A percentile compares a stretch with the other conserved stretches of the same genome.
These are phyloP conservation scores for Ispidina lecontei DNA, from an alignment of 2,797 vertebrate genomes.

Conservation along the genomic window DNA sequence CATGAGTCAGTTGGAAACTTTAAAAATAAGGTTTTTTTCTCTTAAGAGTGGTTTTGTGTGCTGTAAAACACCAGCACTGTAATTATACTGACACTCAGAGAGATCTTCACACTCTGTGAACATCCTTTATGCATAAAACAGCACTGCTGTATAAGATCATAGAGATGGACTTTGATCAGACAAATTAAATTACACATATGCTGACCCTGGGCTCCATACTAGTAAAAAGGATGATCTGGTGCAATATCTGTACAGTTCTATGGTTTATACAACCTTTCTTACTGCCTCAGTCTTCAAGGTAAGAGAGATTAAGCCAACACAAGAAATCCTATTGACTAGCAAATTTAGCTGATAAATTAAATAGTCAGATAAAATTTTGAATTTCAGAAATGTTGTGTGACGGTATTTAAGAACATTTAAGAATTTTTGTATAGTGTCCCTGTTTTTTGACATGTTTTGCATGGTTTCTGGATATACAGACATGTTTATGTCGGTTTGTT, in stretches of 20 bases:
- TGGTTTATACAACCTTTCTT: background rate
- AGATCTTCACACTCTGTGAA: background rate
- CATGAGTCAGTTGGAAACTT: background rate
- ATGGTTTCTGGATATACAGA: background rate
- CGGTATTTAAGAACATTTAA: background rate
- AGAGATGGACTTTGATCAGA: background rate
- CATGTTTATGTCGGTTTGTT: background rate
- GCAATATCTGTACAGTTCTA: background rate
- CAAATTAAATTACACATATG: background rate
- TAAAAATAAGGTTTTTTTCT: background rate
- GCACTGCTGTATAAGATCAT: background rate
- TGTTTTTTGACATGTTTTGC: background rate
- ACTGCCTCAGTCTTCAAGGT: background rate
- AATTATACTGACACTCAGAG: background rate
- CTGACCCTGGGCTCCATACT: background rate
- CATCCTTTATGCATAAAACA: background rate
- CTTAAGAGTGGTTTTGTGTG: background rate
- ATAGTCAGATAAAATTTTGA: background rate
- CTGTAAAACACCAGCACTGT: background rate
- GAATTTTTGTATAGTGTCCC: background rate
- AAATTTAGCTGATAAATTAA: background rate
- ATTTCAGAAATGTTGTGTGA: background rate
- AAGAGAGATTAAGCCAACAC: background rate
- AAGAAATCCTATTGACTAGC: background rate
- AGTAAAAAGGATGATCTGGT: background rate